Conservation (phyloP, 2,113 vertebrate genomes). For the Semnornis frantzii region DNA sequence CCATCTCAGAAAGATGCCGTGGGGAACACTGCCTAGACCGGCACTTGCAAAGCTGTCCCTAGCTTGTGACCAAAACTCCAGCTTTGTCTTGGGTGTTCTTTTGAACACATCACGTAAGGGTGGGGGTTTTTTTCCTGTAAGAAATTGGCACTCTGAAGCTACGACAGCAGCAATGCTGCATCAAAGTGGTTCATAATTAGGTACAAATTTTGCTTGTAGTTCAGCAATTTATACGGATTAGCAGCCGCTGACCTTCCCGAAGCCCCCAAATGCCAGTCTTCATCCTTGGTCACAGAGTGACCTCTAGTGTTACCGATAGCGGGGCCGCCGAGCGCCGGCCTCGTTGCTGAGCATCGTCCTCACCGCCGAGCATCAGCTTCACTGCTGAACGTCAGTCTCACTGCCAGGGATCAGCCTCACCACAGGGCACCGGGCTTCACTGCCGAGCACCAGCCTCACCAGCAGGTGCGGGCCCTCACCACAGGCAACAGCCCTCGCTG, state of each 20-base stretch:
- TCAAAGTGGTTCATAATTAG: conserved; percentile 66
- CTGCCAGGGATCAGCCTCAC: neutral
- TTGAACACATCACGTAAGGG: neutral
- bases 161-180: neutral
- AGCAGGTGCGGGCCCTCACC: neutral
- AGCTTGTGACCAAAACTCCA: neutral
- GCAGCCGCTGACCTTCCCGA: conserved; percentile 52
- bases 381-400: no score
- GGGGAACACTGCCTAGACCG: neutral
- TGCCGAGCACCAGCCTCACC: neutral
- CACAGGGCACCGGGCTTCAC: no score
- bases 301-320: conserved; percentile 76
- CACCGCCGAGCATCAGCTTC: neutral
- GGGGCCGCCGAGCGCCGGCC: neutral
- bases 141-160: neutral
- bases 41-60: neutral
- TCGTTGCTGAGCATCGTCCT: neutral
- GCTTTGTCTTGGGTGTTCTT: neutral
- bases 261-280: neutral
- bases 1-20: fast-evolving
- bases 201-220: conserved; percentile 66
- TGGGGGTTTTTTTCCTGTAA: neutral
- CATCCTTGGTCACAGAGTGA: conserved; percentile 74
- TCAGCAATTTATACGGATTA: conserved; percentile 68
- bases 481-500: neutral